These are phyloP conservation scores for Chelonoidis abingdonii DNA, from an alignment of 2,113 vertebrate genomes.

Conservation along the genomic window DNA sequence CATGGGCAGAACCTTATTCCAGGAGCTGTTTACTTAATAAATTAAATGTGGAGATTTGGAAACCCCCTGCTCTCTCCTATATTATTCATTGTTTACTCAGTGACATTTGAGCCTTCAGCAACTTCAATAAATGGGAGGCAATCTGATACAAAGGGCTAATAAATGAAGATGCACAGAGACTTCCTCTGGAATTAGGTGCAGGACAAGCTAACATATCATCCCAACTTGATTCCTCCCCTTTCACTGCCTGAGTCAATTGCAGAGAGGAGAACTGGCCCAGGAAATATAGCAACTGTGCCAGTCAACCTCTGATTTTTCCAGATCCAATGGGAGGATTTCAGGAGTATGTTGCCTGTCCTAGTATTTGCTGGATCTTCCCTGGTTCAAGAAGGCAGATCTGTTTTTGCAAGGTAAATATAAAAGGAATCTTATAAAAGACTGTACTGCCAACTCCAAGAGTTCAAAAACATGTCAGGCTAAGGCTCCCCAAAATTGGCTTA, in stretches of 20 bases:
- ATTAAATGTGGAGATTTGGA: constrained; percentile 11
- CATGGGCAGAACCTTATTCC: background rate
- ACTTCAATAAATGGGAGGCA: background rate
- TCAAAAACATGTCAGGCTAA: no score
- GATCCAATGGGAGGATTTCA: no score
- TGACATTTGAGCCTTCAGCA: background rate
- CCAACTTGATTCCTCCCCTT: background rate
- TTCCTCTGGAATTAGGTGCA: background rate
- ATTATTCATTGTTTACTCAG: constrained; percentile 11
- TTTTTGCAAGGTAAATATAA: background rate
- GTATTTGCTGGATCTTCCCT: background rate
- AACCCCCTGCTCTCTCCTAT: background rate
- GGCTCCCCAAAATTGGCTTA: no score
- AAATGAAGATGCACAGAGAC: background rate
- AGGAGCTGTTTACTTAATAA: constrained; percentile 23
- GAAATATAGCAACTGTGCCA: background rate
- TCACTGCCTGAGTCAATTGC: background rate
- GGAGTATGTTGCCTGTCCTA: no score
- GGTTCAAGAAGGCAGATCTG: background rate
- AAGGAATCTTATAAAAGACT: background rate
- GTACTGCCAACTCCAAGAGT: no score
- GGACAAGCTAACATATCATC: background rate
- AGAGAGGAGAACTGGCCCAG: background rate
- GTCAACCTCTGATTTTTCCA: background rate
- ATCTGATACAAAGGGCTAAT: background rate